Conservation (phyloP, 2,797 vertebrate genomes). For the Chrysolophus pictus region DNA sequence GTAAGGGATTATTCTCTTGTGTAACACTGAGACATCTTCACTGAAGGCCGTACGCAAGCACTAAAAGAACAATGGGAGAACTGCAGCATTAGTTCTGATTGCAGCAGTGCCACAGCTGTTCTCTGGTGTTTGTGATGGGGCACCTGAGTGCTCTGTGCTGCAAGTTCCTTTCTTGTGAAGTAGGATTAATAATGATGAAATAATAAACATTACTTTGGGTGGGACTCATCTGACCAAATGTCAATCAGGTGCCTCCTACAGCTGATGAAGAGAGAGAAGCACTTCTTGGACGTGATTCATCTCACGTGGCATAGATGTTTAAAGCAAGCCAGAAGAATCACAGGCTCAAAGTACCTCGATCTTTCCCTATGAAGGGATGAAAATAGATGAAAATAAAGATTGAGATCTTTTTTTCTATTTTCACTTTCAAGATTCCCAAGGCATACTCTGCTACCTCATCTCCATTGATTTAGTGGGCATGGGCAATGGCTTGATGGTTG, state of each 20-base stretch:
- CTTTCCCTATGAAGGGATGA: not conserved
- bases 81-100: not conserved
- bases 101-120: not conserved
- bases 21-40: rapidly evolving
- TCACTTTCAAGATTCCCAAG: not conserved
- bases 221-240: not conserved
- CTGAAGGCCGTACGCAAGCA: not conserved
- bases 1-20: not conserved
- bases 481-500: too few relatives aligned
- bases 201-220: not conserved
- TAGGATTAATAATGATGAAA: not conserved
- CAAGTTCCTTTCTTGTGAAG: not conserved
- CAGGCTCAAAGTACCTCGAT: not conserved
- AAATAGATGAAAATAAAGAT: not conserved
- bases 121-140: not conserved
- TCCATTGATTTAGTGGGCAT: too few relatives aligned
- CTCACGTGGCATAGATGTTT: not conserved
- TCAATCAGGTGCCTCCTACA: not conserved
- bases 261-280: not conserved
- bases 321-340: not conserved
- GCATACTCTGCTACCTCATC: not conserved
- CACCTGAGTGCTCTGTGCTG: not conserved
- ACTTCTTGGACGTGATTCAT: not conserved
- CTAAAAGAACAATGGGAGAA: not conserved
- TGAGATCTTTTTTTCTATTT: not conserved